phyloP scores from a whole-genome alignment of 2,888 invertebrate genomes.

The Chelonus formosanus region DNA sequence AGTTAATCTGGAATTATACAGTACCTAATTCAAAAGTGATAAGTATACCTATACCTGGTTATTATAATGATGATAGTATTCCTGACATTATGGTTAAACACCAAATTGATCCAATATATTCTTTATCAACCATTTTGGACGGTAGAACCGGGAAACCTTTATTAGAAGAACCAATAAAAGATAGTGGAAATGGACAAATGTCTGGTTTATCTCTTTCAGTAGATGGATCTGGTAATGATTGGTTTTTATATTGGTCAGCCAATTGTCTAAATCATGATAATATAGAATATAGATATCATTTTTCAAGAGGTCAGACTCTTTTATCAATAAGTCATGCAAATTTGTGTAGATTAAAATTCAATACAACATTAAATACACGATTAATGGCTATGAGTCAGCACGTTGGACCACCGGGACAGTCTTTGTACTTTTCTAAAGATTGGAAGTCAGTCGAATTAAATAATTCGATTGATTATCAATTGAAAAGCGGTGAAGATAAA shows the following conservation, averaged over 20 bases:
- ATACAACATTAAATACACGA: conserved; percentile 73
- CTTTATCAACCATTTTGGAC: conserved; percentile 70
- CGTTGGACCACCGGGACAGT: conserved; percentile 75
- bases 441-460: conserved; percentile 62
- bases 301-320: conserved; percentile 54
- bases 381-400: conserved; percentile 74
- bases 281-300: conserved; percentile 68
- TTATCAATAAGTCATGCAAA: conserved; percentile 65
- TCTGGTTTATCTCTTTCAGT: conserved; percentile 70
- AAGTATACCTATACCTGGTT: conserved; percentile 81
- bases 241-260: conserved; percentile 81
- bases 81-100: conserved; percentile 83
- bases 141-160: conserved; percentile 72
- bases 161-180: conserved; percentile 69
- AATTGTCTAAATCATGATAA: conserved; percentile 69
- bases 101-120: conserved; percentile 75
- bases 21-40: conserved; percentile 75
- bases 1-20: conserved; percentile 78
- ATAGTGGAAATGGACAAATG: conserved; percentile 71
- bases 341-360: conserved; percentile 76
- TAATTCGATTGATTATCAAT: conserved; percentile 65
- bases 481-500: conserved; percentile 65
- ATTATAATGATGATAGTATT: conserved; percentile 78
- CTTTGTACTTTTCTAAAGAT: conserved; percentile 74
- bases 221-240: conserved; percentile 75